Conservation (phyloP, 2,113 vertebrate species). For the Muntiacus reevesi region DNA sequence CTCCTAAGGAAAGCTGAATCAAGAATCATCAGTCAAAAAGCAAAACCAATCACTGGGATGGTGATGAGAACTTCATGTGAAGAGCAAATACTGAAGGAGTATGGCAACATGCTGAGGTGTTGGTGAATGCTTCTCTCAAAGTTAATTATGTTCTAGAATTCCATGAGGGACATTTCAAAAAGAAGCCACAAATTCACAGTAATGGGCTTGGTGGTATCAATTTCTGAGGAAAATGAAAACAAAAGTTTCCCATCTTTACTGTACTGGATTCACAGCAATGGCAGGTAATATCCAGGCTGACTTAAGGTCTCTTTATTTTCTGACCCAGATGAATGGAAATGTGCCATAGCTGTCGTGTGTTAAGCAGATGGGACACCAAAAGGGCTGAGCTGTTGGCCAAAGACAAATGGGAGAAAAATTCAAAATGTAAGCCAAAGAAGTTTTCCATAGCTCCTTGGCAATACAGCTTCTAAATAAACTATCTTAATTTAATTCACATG, state of each 20-base stretch:
- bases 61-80: neutral
- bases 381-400: conserved; percentile 49
- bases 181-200: neutral
- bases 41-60: neutral
- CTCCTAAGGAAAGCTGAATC: neutral
- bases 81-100: neutral
- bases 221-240: neutral
- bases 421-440: conserved; percentile 68
- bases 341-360: conserved; percentile 32
- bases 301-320: conserved; percentile 23
- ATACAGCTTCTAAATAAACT: conserved; percentile 72
- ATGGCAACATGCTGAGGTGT: neutral
- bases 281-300: conserved; percentile 30
- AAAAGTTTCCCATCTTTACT: neutral
- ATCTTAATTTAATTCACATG: conserved; percentile 66
- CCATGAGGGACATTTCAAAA: neutral
- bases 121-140: neutral
- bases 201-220: neutral
- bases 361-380: conserved; percentile 57
- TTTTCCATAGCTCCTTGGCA: conserved; percentile 69
- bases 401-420: conserved; percentile 56
- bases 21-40: neutral
- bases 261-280: neutral
- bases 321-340: conserved; percentile 40
- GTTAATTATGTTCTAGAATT: conserved; percentile 13